Conservation (phyloP, 2,113 vertebrate genomes). For the Microcebus tavaratra region DNA sequence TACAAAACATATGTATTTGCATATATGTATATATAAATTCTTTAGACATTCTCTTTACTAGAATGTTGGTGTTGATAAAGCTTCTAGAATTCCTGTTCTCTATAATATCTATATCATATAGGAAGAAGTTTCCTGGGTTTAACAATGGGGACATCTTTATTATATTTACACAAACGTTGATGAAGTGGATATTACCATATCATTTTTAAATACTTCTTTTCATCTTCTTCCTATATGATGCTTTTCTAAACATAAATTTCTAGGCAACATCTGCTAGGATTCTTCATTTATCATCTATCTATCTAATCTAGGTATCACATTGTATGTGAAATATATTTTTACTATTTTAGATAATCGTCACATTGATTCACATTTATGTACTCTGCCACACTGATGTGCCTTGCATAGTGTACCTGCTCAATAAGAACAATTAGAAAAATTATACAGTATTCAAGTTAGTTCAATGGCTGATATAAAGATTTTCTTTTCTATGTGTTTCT, state of each 20-base stretch:
- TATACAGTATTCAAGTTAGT: neutral
- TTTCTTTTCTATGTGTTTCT: neutral
- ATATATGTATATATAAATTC: neutral
- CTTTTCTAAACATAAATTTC: neutral
- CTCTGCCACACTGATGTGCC: neutral
- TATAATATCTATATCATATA: neutral
- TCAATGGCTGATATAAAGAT: neutral
- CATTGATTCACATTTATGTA: neutral
- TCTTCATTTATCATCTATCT: neutral
- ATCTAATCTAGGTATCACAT: neutral
- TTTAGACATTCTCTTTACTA: neutral
- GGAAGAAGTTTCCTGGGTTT: neutral
- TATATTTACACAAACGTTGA: neutral
- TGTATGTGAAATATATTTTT: neutral
- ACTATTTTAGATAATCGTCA: neutral
- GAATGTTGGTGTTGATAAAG: neutral
- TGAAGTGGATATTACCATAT: neutral
- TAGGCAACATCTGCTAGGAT: neutral
- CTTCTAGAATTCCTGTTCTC: neutral
- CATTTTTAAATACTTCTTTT: neutral
- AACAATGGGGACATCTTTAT: neutral
- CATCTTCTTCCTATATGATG: neutral
- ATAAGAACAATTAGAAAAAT: neutral
- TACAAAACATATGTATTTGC: neutral
- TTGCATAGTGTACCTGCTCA: neutral